Base-by-base conservation (phyloP, 1,140 invertebrate genomes). In the Sipha flava region DNA sequence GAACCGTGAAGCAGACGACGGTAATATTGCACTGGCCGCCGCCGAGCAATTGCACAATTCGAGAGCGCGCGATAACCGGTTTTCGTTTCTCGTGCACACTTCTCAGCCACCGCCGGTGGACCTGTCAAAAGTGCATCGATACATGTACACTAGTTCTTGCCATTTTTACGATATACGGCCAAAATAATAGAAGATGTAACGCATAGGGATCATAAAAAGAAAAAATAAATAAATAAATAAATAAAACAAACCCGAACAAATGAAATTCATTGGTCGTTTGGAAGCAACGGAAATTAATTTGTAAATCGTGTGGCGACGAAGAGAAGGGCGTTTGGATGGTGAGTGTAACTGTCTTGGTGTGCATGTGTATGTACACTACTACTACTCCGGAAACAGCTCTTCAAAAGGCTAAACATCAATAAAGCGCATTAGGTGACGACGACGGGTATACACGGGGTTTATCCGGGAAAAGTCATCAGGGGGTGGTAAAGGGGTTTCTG, bases 331-430 rank as follows among this genome's bases (percentile, higher is more conserved):
- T 72, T 52, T 31, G n/a, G n/a, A n/a, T n/a, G n/a, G n/a, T n/a
- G n/a, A n/a, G n/a, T n/a, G n/a, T n/a, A 26, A 6, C 16, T 54
- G 26, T 52, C 18, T 37, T 31, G 4, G 5, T 34, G 23, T 34
- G 34, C 23, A 34, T 66, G 5, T 5, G 34, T 62, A 9, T 64
- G 18, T 66, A 5, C 43, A 66, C 21, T n/a, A 21, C 14, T n/a
- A 12, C n/a, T 21, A 70, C 37, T 40, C 49, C 52, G 73, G 73
- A 77, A 54, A 77, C 73, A 4, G 52, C 52, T 77, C 73, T 77
- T 77, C 26, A 70, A 70, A 70, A 77, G 45, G 45, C 37, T 77
- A 77, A 77, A 77, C 73, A 77, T 77, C 73, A 59, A 77, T 77
- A 77, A 77, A 77, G 73, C 73, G 73, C 73, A 75, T 77, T 77